phyloP scores from a whole-genome alignment of 2,113 vertebrate species.

The Cygnus buccinator region DNA sequence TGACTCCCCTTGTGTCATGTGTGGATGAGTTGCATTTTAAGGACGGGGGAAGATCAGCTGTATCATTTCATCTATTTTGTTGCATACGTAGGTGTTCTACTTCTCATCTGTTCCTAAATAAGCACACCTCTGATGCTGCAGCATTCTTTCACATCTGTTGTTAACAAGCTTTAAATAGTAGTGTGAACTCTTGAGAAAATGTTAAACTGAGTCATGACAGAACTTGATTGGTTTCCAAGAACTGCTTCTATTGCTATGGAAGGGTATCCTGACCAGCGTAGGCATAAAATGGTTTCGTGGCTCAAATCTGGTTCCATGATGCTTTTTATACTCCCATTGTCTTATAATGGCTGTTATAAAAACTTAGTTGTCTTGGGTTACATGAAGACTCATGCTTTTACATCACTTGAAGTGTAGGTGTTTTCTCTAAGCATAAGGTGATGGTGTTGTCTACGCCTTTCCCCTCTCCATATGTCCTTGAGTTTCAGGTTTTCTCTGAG shows the following conservation, averaged over 20 bases:
- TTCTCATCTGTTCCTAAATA: background rate
- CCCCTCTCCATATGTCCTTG: background rate
- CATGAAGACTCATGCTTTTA: background rate
- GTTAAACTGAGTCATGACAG: background rate
- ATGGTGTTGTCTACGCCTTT: background rate
- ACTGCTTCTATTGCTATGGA: background rate
- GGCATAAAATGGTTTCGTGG: background rate
- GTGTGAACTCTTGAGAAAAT: background rate
- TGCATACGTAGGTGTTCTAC: background rate
- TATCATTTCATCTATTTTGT: background rate
- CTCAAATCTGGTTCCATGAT: background rate
- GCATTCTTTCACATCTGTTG: slow-evolving; percentile 6
- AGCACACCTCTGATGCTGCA: background rate
- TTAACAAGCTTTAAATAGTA: background rate
- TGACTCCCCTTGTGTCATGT: background rate
- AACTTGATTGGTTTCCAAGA: background rate
- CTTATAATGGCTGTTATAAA: background rate
- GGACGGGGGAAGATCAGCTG: background rate
- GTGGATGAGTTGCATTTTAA: background rate
- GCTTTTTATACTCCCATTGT: background rate
- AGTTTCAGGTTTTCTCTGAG: background rate
- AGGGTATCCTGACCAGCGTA: background rate
- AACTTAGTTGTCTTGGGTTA: background rate
- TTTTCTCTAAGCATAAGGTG: background rate
- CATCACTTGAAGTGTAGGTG: background rate